Evolutionary conservation across 23 tunicate species (phyloP).

Genomic region (Trididemnum clinides): DNA sequence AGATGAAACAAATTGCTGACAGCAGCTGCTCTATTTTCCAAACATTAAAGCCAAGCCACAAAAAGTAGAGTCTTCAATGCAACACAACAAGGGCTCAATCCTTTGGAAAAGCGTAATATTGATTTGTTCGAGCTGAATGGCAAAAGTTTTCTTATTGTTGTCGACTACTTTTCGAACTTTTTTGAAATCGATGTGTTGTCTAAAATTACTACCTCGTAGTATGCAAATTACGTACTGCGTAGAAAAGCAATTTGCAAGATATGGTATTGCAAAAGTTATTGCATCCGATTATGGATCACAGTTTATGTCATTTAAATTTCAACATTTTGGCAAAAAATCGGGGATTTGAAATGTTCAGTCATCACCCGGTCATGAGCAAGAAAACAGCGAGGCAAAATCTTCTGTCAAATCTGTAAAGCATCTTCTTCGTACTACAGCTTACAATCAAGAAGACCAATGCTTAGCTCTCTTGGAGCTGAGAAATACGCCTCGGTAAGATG

Average conservation of each 20-base stretch:
- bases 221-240: too few species aligned
- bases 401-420: not conserved
- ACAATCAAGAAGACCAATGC: conserved; percentile 2
- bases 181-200: not conserved
- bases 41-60: conserved; percentile 9
- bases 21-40: not conserved
- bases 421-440: not conserved
- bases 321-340: not conserved
- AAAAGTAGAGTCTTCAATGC: conserved; percentile 5
- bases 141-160: conserved; percentile 2
- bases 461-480: conserved; percentile 16
- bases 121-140: conserved; percentile 25
- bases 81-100: conserved; percentile 1
- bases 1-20: conserved; percentile 1
- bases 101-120: conserved; percentile 31
- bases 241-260: not conserved
- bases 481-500: conserved; percentile 30
- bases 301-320: not conserved
- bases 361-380: conserved; percentile 24
- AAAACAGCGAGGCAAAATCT: conserved; percentile 15
- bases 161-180: conserved; percentile 39
- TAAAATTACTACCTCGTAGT: not conserved
- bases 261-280: not conserved
- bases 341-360: conserved; percentile 2
- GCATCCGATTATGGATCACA: conserved; percentile 16